Evolutionary conservation across 2,113 vertebrate species (phyloP).

Genomic region (human (Homo sapiens)): DNA sequence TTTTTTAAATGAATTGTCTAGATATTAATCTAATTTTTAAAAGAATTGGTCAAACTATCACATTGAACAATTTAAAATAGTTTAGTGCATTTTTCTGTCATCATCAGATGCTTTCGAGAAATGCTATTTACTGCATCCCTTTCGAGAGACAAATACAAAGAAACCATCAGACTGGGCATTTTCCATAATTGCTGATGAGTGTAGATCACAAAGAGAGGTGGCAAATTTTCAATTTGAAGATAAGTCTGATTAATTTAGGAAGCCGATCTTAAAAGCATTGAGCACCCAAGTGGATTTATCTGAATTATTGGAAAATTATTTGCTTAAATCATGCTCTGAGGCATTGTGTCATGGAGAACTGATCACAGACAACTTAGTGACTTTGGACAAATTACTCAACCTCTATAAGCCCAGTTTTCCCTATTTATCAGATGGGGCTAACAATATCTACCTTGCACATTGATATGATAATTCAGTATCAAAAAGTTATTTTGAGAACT

Average conservation of each 20-base stretch:
- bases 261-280: not conserved
- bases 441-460: not conserved
- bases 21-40: slow-evolving; percentile 42
- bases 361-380: not conserved
- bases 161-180: not conserved
- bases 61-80: not conserved
- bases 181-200: not conserved
- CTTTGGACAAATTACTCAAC: not conserved
- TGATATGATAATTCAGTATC: not conserved
- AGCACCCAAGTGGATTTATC: not conserved
- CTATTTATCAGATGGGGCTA: not conserved
- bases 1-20: not conserved
- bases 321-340: not conserved
- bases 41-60: slow-evolving; percentile 12
- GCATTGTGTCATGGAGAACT: not conserved
- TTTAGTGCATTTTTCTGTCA: not conserved
- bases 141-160: not conserved
- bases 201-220: not conserved
- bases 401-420: not conserved
- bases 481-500: not conserved
- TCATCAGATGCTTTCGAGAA: slow-evolving; percentile 39
- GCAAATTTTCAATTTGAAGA: slow-evolving; percentile 4
- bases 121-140: not conserved
- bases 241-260: slow-evolving; percentile 29
- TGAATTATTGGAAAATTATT: slow-evolving; percentile 13